These are phyloP conservation scores for Nesogale talazaci DNA, from an alignment of 2,113 vertebrate species.

Conservation along the genomic window DNA sequence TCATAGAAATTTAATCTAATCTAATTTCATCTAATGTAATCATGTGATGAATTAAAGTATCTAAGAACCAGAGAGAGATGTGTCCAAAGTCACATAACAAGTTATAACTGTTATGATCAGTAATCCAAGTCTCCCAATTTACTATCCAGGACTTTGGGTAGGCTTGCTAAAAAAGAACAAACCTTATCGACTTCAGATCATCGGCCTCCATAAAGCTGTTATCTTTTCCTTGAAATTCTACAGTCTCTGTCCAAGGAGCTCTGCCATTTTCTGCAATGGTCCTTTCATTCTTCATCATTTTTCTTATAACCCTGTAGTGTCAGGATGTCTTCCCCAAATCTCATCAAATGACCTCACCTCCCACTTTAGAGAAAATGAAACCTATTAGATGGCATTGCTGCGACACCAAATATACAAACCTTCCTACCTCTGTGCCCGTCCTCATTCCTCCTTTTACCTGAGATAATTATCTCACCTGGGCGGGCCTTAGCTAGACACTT, in stretches of 20 bases:
- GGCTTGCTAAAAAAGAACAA: not conserved
- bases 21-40: not conserved
- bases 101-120: not conserved
- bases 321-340: not conserved
- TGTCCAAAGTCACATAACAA: not conserved
- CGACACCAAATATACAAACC: not conserved
- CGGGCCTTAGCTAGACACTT: not conserved
- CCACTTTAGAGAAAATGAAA: not conserved
- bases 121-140: not conserved
- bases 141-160: not conserved
- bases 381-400: not conserved
- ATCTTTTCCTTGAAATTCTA: not conserved
- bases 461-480: not conserved
- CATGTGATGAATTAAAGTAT: slow-evolving; percentile 2
- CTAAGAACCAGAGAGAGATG: not conserved
- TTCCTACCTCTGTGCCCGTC: not conserved
- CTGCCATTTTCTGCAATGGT: not conserved
- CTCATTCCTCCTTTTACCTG: no score
- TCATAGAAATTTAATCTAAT: not conserved
- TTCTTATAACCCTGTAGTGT: not conserved
- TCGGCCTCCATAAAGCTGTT: not conserved
- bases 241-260: not conserved
- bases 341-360: not conserved
- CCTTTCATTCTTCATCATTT: not conserved
- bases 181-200: not conserved